Base-by-base conservation (phyloP, 2,888 invertebrate genomes). In the Nomada ruficornis region DNA sequence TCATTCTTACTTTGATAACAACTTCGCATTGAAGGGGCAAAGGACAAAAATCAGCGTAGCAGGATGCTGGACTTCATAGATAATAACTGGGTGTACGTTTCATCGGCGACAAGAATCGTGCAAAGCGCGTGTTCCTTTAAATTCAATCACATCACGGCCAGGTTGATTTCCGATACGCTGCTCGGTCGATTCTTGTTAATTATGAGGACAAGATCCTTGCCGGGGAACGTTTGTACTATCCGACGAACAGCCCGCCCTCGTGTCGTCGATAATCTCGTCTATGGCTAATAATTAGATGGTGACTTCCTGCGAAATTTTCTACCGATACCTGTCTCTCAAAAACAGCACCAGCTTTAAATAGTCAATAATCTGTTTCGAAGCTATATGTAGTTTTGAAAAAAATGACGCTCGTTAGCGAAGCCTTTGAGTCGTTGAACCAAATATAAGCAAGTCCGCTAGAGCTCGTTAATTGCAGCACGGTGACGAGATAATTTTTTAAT, bases 381-480 rank as follows among this genome's bases (percentile, higher is more conserved):
- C 13, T 18, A 20, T 42, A 47, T 3, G 11, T 44, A 18, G 2
- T 20, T 29, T 26, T 44, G 73, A 26, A 26, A 67, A 62, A 77
- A 80, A 54, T 47, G 78, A 50, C 52, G 65, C 78, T 67, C 62
- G 72, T 77, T 77, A 80, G 72, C 80, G 72, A 80, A 60, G 44
- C 65, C 77, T 77, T 77, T 65, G 80, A 68, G 54, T 54, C 77
- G 65, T 80, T 62, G 47, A 80, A 77, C 44, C 71, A 60, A 50
- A 71, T 62, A 72, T 68, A 67, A 77, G 65, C 71, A 50, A 36
- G 7, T 36, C 65, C 54, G 70, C 36, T 29, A 29, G 55, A 54
- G 71, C 42, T 60, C 70, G 52, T 54, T 80, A 77, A 77, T 75
- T 69, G 13, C 36, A 23, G 20, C 69, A 13, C 60, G 55, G n/a